phyloP scores from a whole-genome alignment of 2,888 invertebrate genomes.

The Orchesella flavescens region DNA sequence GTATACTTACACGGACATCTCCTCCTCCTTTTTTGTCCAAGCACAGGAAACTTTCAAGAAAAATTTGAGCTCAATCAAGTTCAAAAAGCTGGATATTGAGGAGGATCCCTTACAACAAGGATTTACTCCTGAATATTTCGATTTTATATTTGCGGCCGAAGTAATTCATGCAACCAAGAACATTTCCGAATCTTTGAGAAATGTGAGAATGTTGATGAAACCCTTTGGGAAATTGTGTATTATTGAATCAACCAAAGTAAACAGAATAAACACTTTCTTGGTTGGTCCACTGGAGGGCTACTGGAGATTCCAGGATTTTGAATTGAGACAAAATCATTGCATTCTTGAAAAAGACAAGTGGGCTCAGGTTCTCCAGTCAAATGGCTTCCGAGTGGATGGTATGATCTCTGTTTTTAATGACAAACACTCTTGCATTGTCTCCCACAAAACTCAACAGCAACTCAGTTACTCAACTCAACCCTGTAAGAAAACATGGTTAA shows the following conservation, averaged over 20 bases:
- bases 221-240: constrained; percentile 18
- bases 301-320: constrained; percentile 56
- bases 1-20: constrained; percentile 50
- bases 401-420: not conserved
- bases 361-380: not conserved
- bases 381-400: constrained; percentile 5
- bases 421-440: not conserved
- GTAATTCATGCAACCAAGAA: constrained; percentile 55
- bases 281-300: constrained; percentile 53
- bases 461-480: too few relatives aligned
- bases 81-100: constrained; percentile 44
- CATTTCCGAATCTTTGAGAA: not conserved
- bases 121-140: constrained; percentile 43
- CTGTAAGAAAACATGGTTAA: not conserved
- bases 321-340: constrained; percentile 25
- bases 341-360: constrained; percentile 1
- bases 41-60: constrained; percentile 26
- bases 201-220: constrained; percentile 34
- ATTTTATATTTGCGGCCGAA: constrained; percentile 32
- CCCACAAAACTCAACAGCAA: not conserved
- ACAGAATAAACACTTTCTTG: constrained; percentile 19
- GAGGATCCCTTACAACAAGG: constrained; percentile 47
- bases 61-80: not conserved
- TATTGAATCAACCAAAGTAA: constrained; percentile 22
- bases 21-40: constrained; percentile 13